A percentile compares a stretch with the other conserved stretches of the same genome.
Evolutionary conservation across 2,113 vertebrate genomes (phyloP).

Genomic region (Chloroceryle aenea): DNA sequence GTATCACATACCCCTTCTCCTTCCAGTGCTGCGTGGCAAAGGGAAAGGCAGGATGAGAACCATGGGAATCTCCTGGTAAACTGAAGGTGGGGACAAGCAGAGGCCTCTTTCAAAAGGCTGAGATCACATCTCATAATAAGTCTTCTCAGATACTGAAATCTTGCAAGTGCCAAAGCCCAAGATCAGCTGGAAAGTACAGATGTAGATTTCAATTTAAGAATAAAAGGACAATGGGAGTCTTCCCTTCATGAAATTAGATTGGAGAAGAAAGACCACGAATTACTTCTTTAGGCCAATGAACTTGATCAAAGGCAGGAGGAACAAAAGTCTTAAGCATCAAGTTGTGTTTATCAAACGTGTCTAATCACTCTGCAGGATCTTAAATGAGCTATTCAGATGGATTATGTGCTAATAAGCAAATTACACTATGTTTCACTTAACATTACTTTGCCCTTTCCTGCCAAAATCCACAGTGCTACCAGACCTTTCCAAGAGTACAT

Average conservation of each 20-base stretch:
- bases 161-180: neutral
- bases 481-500: neutral
- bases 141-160: neutral
- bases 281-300: neutral
- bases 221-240: neutral
- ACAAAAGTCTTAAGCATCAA: neutral
- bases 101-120: neutral
- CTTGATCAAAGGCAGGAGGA: neutral
- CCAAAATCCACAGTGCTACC: neutral
- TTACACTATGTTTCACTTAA: neutral
- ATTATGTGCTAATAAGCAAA: constrained; percentile 6
- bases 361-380: neutral
- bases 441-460: neutral
- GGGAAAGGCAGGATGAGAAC: neutral
- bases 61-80: neutral
- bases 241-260: neutral
- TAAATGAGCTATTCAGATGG: neutral
- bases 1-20: neutral
- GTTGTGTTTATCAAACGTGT: neutral
- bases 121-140: neutral
- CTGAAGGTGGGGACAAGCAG: neutral
- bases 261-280: neutral
- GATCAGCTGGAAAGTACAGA: neutral
- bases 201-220: neutral
- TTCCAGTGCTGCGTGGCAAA: neutral